A percentile compares a stretch with the other conserved stretches of the same genome.
Conservation (phyloP, 2,113 vertebrate genomes). For the Oenanthe oenanthe region DNA sequence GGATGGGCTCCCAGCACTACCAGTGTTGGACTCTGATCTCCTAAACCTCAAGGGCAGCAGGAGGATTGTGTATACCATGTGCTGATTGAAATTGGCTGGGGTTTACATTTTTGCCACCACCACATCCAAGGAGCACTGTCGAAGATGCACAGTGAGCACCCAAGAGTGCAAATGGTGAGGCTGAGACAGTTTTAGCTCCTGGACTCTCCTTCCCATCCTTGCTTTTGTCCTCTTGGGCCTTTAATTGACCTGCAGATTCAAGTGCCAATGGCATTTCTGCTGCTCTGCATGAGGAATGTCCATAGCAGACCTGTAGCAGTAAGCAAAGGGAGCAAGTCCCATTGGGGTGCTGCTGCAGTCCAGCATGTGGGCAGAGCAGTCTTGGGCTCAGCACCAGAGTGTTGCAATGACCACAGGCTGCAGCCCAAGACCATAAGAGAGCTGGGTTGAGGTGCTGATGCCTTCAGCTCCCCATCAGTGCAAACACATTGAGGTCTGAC, state of each 20-base stretch:
- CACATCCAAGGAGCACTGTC: background rate
- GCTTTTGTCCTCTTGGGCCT: background rate
- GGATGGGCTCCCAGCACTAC: background rate
- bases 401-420: background rate
- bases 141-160: background rate
- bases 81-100: background rate
- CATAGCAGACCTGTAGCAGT: background rate
- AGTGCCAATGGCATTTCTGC: background rate
- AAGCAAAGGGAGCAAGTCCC: background rate
- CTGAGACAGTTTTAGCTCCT: background rate
- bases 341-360: background rate
- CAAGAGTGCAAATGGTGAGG: background rate
- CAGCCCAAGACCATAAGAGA: background rate
- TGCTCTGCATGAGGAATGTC: background rate
- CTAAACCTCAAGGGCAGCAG: fast-evolving
- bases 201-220: background rate
- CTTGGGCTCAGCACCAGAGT: background rate
- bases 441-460: background rate
- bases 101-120: background rate
- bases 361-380: fast-evolving
- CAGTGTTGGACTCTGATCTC: background rate
- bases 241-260: background rate
- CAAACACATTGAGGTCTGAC: background rate
- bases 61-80: fast-evolving
- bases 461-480: background rate